phyloP scores from a whole-genome alignment of 2,113 vertebrate species.

The Trinectes maculatus region DNA sequence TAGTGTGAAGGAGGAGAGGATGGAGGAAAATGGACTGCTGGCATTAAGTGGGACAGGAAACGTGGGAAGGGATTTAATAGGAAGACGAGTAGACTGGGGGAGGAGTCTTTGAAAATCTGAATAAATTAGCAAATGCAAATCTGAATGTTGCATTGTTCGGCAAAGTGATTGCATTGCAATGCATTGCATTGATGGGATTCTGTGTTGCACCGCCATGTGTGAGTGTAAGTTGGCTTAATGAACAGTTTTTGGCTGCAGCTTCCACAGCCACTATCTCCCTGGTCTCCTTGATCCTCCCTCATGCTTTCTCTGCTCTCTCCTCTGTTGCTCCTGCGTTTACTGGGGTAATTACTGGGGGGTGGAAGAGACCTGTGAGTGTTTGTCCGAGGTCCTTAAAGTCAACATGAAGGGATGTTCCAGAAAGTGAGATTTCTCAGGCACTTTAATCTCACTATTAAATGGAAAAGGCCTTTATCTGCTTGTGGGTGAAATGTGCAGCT shows the following conservation, averaged over 20 bases:
- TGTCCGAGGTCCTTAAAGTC: conserved; percentile 41
- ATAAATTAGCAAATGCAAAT: conserved; percentile 42
- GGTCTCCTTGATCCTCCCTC: conserved; percentile 51
- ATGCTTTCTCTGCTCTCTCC: conserved; percentile 22
- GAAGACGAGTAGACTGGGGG: not conserved
- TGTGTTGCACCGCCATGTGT: conserved; percentile 8
- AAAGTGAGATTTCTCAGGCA: conserved; percentile 16
- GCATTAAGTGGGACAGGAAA: not conserved
- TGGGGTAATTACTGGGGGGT: conserved; percentile 57
- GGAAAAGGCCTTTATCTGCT: conserved; percentile 10
- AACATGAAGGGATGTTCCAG: conserved; percentile 16
- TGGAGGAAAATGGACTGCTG: not conserved
- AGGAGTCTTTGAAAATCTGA: not conserved
- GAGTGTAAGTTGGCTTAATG: conserved; percentile 48
- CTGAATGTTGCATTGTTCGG: conserved; percentile 24
- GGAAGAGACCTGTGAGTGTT: conserved; percentile 30
- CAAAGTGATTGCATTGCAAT: conserved; percentile 28
- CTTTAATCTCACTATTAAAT: conserved; percentile 22
- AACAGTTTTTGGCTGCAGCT: conserved; percentile 58
- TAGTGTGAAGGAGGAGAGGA: not conserved
- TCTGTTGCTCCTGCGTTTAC: conserved; percentile 46
- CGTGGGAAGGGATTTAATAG: not conserved
- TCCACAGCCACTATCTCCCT: conserved; percentile 50
- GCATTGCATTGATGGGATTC: conserved; percentile 7
- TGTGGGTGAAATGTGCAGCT: not conserved